Evolutionary conservation across 2,113 vertebrate genomes (phyloP), one percentile per base, ranked within the genome.

Genomic region (Madoqua kirkii): DNA sequence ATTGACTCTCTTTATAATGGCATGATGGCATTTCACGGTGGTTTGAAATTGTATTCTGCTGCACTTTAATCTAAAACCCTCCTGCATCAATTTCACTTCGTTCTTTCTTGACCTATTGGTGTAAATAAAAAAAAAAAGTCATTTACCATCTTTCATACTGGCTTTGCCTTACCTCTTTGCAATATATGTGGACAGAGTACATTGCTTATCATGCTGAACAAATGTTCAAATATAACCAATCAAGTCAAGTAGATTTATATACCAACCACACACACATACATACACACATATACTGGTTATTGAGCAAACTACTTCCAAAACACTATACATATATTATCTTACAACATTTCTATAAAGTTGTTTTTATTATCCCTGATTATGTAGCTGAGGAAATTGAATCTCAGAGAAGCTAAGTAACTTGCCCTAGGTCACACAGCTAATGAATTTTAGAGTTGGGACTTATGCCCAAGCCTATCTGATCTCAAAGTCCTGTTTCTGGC

Each of bases 31-130:
- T 98, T 90, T 89, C 90, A 55, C 74, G 87, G 27, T 36, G 83
- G n/a, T 93, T 90, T 90, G 55, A 87, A 92, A 93, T 57, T 95
- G 33, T 55, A n/a, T 93, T 94, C 89, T 76, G 25, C 54, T 95
- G 52, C 36, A 79, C 85, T 88, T 96, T 78, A 27, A 81, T 64
- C 43, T 86, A 95, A 89, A 71, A 55, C 71, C 43, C 67, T 89
- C 89, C 71, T 50, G 21, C 52, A 82, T 93, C 93, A 82, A 45
- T 89, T 67, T 83, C 81, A 74, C 5, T 74, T 54, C 21, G 48
- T 89, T 95, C 84, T 97, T 96, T 96, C 59, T 76, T 52, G 48
- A 95, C 17, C 33, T 79, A 60, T 86, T 89, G 54, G 16, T 89
- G 6, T 93, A 89, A 93, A 93, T 89, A 60, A 12, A 76, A 60